Percentiles rank a stretch among this genome's conserved stretches.
Conservation (phyloP, 2,797 vertebrate species). For the Macropodus opercularis region DNA sequence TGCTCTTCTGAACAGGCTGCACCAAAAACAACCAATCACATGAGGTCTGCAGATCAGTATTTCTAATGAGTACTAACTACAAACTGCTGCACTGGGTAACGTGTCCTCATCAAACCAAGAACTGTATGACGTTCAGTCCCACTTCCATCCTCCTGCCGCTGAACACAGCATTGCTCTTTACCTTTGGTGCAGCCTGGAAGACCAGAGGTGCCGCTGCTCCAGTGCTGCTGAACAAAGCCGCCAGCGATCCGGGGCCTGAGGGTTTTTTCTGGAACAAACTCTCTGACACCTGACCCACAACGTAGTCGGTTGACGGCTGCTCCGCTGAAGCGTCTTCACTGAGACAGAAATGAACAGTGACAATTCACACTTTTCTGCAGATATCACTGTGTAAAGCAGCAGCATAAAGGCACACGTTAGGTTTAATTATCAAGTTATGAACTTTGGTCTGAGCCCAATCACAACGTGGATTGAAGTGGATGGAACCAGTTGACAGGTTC, state of each 20-base stretch:
- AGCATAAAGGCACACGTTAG: neutral
- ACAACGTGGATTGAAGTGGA: too few relatives aligned
- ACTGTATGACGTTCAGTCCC: neutral
- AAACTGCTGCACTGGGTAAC: neutral
- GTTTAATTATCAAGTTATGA: too few relatives aligned
- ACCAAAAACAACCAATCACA: neutral
- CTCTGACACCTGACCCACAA: conserved; percentile 79
- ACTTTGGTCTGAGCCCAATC: too few relatives aligned
- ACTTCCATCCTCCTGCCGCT: too few relatives aligned
- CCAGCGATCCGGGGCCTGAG: conserved; percentile 53
- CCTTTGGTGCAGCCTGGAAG: conserved; percentile 72
- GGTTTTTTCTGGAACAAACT: conserved; percentile 67
- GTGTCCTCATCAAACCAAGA: neutral
- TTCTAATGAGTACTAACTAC: too few relatives aligned
- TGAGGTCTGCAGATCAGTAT: too few relatives aligned
- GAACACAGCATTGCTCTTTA: too few relatives aligned
- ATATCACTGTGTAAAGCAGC: too few relatives aligned
- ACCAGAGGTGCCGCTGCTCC: conserved; percentile 20
- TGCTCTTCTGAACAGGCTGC: conserved; percentile 48
- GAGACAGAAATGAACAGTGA: conserved; percentile 33
- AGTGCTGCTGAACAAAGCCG: conserved; percentile 67
- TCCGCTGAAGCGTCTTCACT: conserved; percentile 20
- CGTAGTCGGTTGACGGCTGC: conserved; percentile 59
- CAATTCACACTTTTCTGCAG: too few relatives aligned
- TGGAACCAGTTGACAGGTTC: too few relatives aligned